Base-by-base conservation (phyloP, 2,888 invertebrate species). In the Platycheirus rosarum region DNA sequence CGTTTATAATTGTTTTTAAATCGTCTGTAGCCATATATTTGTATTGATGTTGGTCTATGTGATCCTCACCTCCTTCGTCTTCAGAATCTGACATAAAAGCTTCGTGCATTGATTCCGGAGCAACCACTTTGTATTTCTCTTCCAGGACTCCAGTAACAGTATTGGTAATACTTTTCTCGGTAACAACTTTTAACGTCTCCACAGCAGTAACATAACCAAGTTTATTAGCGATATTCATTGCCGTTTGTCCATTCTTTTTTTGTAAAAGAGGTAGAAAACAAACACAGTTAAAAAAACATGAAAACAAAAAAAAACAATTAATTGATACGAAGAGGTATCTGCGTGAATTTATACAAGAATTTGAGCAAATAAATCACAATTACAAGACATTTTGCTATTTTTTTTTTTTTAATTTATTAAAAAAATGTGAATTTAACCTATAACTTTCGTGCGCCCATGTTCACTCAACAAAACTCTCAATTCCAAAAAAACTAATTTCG, bases 51-150 rank as follows among this genome's bases (percentile, higher is more conserved):
- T 95, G 95, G 88, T 89, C 89, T n/a, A 88, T 86, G 57, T 87
- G 87, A 60, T 91, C 93, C 88, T 92, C 89, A 94, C 97, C 97
- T 92, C 97, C 98, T 93, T 99, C 99, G 92, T 99, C 99, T 90
- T 99, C 99, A 0, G 98, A 98, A 91, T 99, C 99, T 18, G 98
- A 97, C 94, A 99, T 96, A 91, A 98, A 96, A 8, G 97, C 97
- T 91, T 99, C 99, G 90, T 98, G 98, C 97, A 99, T 98, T 85
- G 97, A 96, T 91, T 99, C 99, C 0, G 99, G 99, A 63, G 98
- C 97, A 84, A 98, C 96, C 60, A 99, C 98, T 91, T 97, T 95
- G 92, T 98, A 98, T 91, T 98, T 97, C 89, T 99, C 99, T 89
- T 98, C 98, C 9, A 89, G 68, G 3, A 87, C 85, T 42, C 88